Percentiles rank a stretch among this genome's conserved stretches.
These are phyloP conservation scores for Melopsittacus undulatus DNA, from an alignment of 2,797 vertebrate genomes.

Conservation along the genomic window DNA sequence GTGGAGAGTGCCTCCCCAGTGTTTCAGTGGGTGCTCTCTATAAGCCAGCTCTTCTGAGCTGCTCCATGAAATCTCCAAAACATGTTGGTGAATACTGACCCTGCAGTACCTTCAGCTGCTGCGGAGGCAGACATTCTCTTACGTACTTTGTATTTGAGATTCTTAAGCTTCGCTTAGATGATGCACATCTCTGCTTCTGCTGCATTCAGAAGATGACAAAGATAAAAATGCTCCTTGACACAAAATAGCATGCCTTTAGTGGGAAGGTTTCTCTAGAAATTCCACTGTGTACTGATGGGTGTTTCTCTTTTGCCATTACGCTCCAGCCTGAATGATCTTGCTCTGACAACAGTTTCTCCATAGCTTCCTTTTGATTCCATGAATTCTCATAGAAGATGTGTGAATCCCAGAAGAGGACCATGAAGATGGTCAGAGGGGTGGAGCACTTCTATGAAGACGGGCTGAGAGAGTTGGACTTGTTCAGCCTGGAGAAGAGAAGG, in stretches of 20 bases:
- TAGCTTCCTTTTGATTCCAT: background rate
- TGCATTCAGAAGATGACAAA: background rate
- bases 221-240: background rate
- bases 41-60: background rate
- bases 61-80: background rate
- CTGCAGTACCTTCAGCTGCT: rapidly evolving
- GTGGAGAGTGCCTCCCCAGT: background rate
- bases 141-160: background rate
- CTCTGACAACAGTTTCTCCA: background rate
- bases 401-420: background rate
- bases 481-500: background rate
- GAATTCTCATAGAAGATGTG: background rate
- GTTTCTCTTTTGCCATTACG: background rate
- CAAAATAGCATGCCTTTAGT: background rate
- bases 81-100: rapidly evolving
- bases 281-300: background rate
- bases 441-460: background rate
- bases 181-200: background rate
- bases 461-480: background rate
- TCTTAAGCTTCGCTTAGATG: background rate
- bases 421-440: background rate
- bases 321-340: background rate
- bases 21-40: background rate
- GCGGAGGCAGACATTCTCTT: background rate
- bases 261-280: constrained; percentile 35